A percentile compares a stretch with the other conserved stretches of the same genome.
Evolutionary conservation across 2,888 invertebrate genomes (phyloP).

Genomic region (Noctua janthina): DNA sequence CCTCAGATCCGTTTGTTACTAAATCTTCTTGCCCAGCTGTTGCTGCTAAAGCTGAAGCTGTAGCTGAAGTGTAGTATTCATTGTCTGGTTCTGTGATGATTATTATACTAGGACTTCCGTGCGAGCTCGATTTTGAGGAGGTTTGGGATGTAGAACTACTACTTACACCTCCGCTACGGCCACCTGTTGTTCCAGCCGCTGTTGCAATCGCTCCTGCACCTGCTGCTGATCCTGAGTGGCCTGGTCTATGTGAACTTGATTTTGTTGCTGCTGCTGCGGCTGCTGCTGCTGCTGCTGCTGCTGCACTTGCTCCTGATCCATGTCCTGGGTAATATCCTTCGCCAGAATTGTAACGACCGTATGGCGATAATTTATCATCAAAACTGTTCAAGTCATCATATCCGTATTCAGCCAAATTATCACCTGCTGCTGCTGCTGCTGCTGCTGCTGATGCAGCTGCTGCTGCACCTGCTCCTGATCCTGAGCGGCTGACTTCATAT

Average conservation of each 20-base stretch:
- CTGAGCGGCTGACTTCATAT: background rate
- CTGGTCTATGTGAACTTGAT: too few relatives aligned
- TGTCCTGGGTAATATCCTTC: background rate
- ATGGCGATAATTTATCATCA: too few relatives aligned
- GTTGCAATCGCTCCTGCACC: background rate
- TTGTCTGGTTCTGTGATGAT: background rate
- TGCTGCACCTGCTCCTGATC: background rate
- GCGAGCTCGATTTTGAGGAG: background rate
- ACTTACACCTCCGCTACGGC: background rate
- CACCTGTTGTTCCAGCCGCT: conserved; percentile 4
- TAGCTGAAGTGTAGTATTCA: too few relatives aligned
- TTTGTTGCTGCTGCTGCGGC: too few relatives aligned
- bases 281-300: background rate
- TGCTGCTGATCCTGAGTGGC: background rate
- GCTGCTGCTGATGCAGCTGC: conserved; percentile 29
- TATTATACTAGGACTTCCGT: background rate
- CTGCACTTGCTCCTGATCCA: background rate
- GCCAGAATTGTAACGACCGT: too few relatives aligned
- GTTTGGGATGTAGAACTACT: background rate
- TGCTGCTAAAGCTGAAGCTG: conserved; percentile 13
- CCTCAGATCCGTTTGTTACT: background rate
- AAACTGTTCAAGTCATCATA: too few relatives aligned
- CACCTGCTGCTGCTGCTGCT: background rate
- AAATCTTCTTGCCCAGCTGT: background rate
- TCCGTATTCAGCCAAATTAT: too few relatives aligned